Base-by-base conservation (phyloP, 2,888 invertebrate species). In the Thalpophila matura region DNA sequence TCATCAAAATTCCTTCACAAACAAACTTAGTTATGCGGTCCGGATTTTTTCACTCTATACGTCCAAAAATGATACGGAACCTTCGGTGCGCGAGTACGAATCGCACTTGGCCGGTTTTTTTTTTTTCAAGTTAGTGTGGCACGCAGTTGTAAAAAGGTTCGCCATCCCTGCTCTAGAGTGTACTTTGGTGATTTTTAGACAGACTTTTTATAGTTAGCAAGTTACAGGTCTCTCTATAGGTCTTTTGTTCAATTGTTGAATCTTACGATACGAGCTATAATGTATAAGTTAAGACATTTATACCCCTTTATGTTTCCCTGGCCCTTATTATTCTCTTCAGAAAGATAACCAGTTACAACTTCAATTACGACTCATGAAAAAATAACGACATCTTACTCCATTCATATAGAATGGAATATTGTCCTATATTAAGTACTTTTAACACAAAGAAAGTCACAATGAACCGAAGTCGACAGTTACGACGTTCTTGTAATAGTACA, bases 311-410 rank as follows among this genome's bases (percentile, higher is more conserved):
- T 20, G 45, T 12, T 22, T 2, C 12, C 45, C n/a, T n/a, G 22
- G 38, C 40, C 27, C 45, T 33, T 63, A 64, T 60, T 64, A 60
- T 65, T 50, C 37, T 57, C 42, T 61, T 18, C 37, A 12, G 3
- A 31, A 31, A 49, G 70, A 65, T 69, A 65, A 50, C 35, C 61
- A 50, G 61, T 50, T 62, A 66, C 62, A 70, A 62, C 65, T 66
- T 53, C 65, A 66, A 66, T 66, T 70, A 66, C 37, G 64, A 54
- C 71, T 66, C 65, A 68, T 64, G 49, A 68, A 68, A 68, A 72
- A 68, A 56, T 72, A 40, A 68, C 65, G 63, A 53, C 66, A 22
- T 26, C 22, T 29, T 26, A 24, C 45, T 50, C 40, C 57, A 50
- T 67, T 67, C 65, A 65, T 65, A 31, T 51, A 47, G 31, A 65